Evolutionary conservation across 2,797 vertebrate genomes (phyloP), one percentile per base, ranked within the genome.

Genomic region (Arnoldichthys spilopterus): DNA sequence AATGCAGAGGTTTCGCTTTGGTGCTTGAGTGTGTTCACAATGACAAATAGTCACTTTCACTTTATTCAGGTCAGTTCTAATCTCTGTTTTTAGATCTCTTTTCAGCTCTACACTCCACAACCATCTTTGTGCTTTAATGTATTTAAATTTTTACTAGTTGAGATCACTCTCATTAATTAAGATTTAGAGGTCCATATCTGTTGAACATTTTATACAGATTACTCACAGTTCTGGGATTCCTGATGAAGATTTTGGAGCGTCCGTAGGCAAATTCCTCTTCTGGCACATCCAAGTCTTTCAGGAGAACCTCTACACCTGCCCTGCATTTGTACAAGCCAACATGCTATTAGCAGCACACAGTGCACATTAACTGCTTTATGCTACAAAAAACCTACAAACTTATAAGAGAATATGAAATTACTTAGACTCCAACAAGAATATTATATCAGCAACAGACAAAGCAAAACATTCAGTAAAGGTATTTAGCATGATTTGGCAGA

Each of bases 201-300:
- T 26, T 61, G 54, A 66, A 26, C 24, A 34, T n/a, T 7, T 47
- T 18, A 28, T 15, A 16, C 1, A n/a, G 37, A 53, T 34, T 77
- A 79, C 81, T 70, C 95, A 99, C 98, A 80, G 96, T 99, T 95
- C 96, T 95, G 59, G 98, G 98, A 90, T 99, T 99, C 90, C 98
- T 96, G 92, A 99, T 99, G 92, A 99, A 99, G 89, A 99, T 97
- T 93, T 99, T 99, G 73, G 97, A 98, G 92, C 96, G 95, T 13
- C 98, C 98, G 6, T 96, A 97, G 0, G 98, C 92, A 78, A 94
- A 97, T 79, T 99, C 98, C 76, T 98, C 98, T 71, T 88, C 70
- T 24, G 95, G 92, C 84, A 98, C 94, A 86, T 94, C 89, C 85
- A 98, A 87, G 86, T 96, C 93, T 26, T 88, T 91, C 92, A 99